Evolutionary conservation across 2,797 vertebrate genomes (phyloP).

Genomic region (Sternarchorhynchus goeldii): DNA sequence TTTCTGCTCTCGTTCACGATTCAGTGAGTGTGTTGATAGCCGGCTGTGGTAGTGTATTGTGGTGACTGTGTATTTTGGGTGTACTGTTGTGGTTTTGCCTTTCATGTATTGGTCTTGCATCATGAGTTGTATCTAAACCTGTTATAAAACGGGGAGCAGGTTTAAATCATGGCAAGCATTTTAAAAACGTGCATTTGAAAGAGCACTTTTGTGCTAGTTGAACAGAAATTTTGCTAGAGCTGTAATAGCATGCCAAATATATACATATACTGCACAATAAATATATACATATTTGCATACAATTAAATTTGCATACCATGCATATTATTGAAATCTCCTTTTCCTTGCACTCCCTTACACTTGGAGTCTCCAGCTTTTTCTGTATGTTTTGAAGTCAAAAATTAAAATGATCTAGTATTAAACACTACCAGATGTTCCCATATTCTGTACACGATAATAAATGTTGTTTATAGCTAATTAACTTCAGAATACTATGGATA

Average conservation of each 20-base stretch:
- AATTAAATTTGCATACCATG: no score
- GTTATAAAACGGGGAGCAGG: conserved; percentile 20
- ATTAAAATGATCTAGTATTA: no score
- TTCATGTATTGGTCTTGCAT: conserved; percentile 64
- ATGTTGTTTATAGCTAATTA: not conserved
- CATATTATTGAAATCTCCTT: not conserved
- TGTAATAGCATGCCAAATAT: not conserved
- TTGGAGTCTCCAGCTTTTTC: conserved; percentile 13
- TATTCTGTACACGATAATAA: not conserved
- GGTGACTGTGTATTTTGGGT: conserved; percentile 67
- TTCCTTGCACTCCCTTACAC: not conserved
- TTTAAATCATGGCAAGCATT: conserved; percentile 27
- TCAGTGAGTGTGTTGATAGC: conserved; percentile 60
- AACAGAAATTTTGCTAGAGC: conserved; percentile 10
- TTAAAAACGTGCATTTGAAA: not conserved
- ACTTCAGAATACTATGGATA: not conserved
- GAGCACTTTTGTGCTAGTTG: not conserved
- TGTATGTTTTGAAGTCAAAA: not conserved
- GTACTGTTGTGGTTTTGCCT: conserved; percentile 68
- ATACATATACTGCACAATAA: no score
- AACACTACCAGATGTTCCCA: no score
- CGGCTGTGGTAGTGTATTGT: conserved; percentile 47
- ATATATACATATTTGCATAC: no score
- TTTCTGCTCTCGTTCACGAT: conserved; percentile 64
- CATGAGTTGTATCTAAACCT: conserved; percentile 47